Base-by-base conservation (phyloP, 2,888 invertebrate species). In the Drosophila mayaguana region DNA sequence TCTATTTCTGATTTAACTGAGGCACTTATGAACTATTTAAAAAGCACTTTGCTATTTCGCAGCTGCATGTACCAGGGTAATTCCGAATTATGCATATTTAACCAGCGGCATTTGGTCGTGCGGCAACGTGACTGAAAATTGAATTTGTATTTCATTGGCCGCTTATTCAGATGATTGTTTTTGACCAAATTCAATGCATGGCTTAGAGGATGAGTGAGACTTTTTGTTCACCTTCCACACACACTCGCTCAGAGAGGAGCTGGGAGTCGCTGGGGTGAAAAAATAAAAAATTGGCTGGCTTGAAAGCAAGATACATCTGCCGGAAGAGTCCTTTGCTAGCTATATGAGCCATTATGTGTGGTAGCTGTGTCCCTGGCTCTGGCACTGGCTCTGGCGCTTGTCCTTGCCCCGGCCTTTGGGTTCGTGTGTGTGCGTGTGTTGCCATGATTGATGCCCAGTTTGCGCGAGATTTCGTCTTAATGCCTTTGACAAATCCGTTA, bases 401-500 rank as follows among this genome's bases (percentile, higher is more conserved):
- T 67, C 54, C 60, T 63, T 53, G 38, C 46, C 8, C 34, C 22
- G 22, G 22, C 48, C 25, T 18, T 12, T 38, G 22, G 18, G 38
- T 16, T 32, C 51, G 46, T 68, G 64, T 68, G 64, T 68, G 65
- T 63, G 59, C 70, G 73, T 80, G 71, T 76, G 66, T 34, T 72
- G 56, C 63, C 78, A 86, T 81, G 90, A 89, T 85, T 85, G 85
- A 85, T 85, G 89, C 89, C 82, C 84, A 84, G 84, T 81, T 88
- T 82, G 85, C 88, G 88, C 89, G 80, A 88, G 87, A 85, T 85
- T 89, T 85, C 80, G 75, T 88, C 88, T 84, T 86, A 85, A 89
- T 89, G 88, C 78, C 88, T 89, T 88, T 85, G 85, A 85, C 89
- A 85, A 85, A 85, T 89, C 84, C 82, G 89, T 87, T 87, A 63